Conservation (phyloP, 2,888 invertebrate species). For the Anticlea derivata region DNA sequence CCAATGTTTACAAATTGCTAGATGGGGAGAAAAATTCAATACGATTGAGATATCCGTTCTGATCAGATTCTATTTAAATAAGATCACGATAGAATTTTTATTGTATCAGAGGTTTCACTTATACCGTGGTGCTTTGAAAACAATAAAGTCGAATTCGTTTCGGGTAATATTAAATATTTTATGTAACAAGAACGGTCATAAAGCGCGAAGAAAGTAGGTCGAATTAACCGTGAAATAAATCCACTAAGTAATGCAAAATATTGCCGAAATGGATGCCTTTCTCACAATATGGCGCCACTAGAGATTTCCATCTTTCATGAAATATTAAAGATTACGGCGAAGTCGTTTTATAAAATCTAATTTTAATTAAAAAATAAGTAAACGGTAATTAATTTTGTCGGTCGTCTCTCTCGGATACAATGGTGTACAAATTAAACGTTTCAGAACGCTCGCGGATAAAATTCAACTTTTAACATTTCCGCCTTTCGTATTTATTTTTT, state of each 20-base stretch:
- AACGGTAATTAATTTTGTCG: conserved; percentile 72
- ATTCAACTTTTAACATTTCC: conserved; percentile 46
- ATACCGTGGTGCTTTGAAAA: conserved; percentile 34
- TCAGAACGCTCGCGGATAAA: conserved; percentile 53
- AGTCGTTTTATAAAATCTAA: conserved; percentile 73
- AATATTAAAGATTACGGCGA: conserved; percentile 75
- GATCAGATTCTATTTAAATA: conserved; percentile 55
- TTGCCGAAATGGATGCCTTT: conserved; percentile 72
- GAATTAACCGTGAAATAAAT: conserved; percentile 70
- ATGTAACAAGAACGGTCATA: conserved; percentile 43
- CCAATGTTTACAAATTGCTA: conserved; percentile 78
- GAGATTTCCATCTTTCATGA: conserved; percentile 79
- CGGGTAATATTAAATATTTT: conserved; percentile 46
- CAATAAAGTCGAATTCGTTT: conserved; percentile 43
- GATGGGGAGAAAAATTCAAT: conserved; percentile 55
- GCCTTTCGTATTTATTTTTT: conserved; percentile 55
- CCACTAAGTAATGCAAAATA: conserved; percentile 75
- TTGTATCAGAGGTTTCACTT: conserved; percentile 29
- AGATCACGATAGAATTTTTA: conserved; percentile 43
- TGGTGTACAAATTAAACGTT: conserved; percentile 69
- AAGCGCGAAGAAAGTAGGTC: conserved; percentile 60
- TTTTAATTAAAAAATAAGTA: conserved; percentile 81
- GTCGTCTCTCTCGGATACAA: conserved; percentile 62
- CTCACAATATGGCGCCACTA: conserved; percentile 80
- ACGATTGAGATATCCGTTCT: conserved; percentile 62